These are phyloP conservation scores for Schizaphis graminum DNA, from an alignment of 2,888 invertebrate species.

Conservation along the genomic window DNA sequence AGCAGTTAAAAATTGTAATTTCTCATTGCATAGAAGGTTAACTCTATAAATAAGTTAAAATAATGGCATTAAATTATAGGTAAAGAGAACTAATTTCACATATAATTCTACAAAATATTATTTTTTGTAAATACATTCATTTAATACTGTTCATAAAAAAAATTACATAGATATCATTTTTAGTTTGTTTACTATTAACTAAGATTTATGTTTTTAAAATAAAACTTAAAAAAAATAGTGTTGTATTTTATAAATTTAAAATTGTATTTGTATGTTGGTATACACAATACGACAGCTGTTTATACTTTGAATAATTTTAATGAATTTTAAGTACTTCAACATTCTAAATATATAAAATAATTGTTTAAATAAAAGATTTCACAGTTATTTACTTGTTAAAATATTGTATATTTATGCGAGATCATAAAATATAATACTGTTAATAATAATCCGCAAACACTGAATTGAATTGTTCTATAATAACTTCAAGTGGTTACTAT, in stretches of 20 bases:
- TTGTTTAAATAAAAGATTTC: neutral
- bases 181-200: neutral
- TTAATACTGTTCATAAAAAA: neutral
- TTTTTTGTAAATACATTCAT: neutral
- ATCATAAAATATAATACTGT: neutral
- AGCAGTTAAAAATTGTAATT: neutral
- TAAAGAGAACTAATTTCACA: neutral
- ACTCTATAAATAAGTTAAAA: neutral
- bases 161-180: neutral
- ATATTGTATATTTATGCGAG: neutral
- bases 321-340: neutral
- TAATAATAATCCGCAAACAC: neutral
- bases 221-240: neutral
- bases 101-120: neutral
- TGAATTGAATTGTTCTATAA: neutral
- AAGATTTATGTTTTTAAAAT: neutral
- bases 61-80: neutral
- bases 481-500: neutral
- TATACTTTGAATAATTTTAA: neutral
- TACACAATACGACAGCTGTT: neutral
- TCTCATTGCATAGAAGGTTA: neutral
- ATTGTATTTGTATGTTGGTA: neutral
- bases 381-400: neutral
- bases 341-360: constrained; percentile 11
- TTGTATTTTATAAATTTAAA: neutral